Evolutionary conservation across 2,797 vertebrate species (phyloP), one percentile per base, ranked within the genome.

Genomic region (Callimico goeldii): DNA sequence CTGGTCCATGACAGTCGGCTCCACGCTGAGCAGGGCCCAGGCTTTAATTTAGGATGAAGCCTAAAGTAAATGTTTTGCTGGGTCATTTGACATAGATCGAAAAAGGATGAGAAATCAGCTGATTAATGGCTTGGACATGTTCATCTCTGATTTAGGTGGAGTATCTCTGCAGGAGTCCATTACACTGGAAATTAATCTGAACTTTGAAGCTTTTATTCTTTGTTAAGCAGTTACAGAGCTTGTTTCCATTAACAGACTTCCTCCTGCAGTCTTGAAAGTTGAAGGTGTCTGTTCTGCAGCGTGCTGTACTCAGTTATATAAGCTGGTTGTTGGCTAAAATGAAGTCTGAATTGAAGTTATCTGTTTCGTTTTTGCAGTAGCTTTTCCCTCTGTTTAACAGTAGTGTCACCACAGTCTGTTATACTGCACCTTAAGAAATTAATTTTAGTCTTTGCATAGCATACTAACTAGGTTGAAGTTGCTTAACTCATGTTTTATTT

Each of bases 201-300:
- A 83, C 46, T 58, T 50, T 50, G 4, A 58, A 22, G 86, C 36
- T 70, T 95, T 82, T 57, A 46, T 57, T 85, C 64, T 97, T 95
- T 64, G 70, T 93, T 79, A 93, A 96, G 96, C 33, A 67, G 61
- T 82, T 95, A 81, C 61, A 67, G 95, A 96, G 95, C 76, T 83
- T 91, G 91, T 90, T 95, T 94, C 83, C 76, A 41, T 55, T 12
- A 64, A 36, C 94, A 52, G 43, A 70, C 90, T 87, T 64, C 48
- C 92, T 97, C 91, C 94, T 94, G 67, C 58, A 87, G 84, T 70
- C 80, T 79, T 82, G 88, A 19, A 72, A 52, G 76, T 46, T 88
- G 46, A 57, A 91, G 77, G 14, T 87, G 70, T 94, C 88, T 58
- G 30, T 55, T 88, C 50, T 80, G 86, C 93, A 94, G 79, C 81